phyloP scores from a whole-genome alignment of 2,797 vertebrate genomes.

The Rhodeus uyekii region DNA sequence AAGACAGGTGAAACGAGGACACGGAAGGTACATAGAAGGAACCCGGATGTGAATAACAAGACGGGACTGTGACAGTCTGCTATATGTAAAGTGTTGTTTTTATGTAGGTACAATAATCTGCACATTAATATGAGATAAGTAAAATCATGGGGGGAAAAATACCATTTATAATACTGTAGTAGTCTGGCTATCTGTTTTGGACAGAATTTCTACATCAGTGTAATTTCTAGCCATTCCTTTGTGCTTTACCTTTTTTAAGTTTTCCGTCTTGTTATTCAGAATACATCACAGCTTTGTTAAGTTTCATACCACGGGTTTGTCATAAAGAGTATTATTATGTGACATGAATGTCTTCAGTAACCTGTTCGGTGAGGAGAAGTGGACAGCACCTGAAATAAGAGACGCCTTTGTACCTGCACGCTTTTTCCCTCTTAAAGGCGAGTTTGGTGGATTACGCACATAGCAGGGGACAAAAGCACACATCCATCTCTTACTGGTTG shows the following conservation, averaged over 20 bases:
- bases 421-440: slow-evolving; percentile 30
- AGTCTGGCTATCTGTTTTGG: not conserved
- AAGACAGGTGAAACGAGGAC: too few species aligned
- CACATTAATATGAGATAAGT: not conserved
- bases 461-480: slow-evolving; percentile 46
- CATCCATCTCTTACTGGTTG: slow-evolving; percentile 29
- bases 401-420: slow-evolving; percentile 30
- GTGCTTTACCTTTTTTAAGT: not conserved
- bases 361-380: slow-evolving; percentile 25
- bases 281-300: not conserved
- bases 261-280: not conserved
- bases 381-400: slow-evolving; percentile 42
- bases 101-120: not conserved
- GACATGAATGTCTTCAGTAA: slow-evolving; percentile 15
- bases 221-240: not conserved
- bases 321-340: slow-evolving; percentile 4
- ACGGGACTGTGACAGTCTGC: too few species aligned
- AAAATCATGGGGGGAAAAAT: not conserved
- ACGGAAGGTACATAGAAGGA: too few species aligned
- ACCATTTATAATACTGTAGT: not conserved
- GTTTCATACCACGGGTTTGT: not conserved
- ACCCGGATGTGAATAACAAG: too few species aligned
- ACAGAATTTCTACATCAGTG: not conserved
- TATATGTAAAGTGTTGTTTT: too few species aligned
- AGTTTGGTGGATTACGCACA: slow-evolving; percentile 47